These are phyloP conservation scores for Tachysurus fulvidraco DNA, from an alignment of 2,113 vertebrate species.

Conservation along the genomic window DNA sequence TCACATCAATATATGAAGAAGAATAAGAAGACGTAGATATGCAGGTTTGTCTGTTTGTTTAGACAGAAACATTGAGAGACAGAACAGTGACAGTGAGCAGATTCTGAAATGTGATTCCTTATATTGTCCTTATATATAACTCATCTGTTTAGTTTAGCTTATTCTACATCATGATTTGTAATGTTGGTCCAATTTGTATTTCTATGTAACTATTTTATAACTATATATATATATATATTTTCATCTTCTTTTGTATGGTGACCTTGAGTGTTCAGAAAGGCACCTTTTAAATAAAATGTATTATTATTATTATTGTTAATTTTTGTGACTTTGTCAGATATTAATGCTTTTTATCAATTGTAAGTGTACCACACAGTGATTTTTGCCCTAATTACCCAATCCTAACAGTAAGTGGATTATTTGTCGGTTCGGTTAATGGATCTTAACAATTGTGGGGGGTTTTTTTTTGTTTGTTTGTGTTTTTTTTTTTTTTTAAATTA, in stretches of 20 bases:
- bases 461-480: not conserved
- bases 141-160: no score
- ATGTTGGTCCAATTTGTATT: no score
- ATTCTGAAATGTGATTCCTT: not conserved
- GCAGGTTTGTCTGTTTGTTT: not conserved
- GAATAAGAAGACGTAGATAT: constrained; percentile 49
- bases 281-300: no score
- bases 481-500: not conserved
- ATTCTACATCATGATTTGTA: no score
- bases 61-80: not conserved
- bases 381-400: not conserved
- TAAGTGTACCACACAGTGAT: not conserved
- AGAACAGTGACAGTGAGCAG: not conserved
- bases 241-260: no score
- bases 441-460: not conserved
- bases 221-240: no score
- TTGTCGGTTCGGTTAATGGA: not conserved
- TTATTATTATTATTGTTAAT: no score
- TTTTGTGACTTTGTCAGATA: no score
- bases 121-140: no score
- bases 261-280: no score
- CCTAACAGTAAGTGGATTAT: not conserved
- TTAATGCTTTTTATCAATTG: not conserved
- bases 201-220: no score
- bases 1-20: constrained; percentile 54